Evolutionary conservation across 2,888 invertebrate genomes (phyloP).

Genomic region (Dastarcus helophoroides): DNA sequence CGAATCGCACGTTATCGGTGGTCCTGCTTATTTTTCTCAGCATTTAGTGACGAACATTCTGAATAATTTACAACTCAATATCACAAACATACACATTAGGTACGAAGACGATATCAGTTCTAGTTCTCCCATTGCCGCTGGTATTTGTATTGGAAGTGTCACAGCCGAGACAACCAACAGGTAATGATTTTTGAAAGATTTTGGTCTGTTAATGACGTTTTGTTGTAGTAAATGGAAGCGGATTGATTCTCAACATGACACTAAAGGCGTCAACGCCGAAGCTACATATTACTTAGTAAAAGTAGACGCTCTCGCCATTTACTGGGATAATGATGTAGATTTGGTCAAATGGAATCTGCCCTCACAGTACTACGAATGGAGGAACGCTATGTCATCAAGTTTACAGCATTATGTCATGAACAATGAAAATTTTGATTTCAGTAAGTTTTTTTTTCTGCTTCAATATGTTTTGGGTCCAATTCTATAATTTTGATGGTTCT

Average conservation of each 20-base stretch:
- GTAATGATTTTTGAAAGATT: slow-evolving; percentile 32
- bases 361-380: slow-evolving; percentile 58
- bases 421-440: slow-evolving; percentile 66
- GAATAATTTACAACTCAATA: slow-evolving; percentile 67
- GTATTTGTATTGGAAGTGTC: slow-evolving; percentile 64
- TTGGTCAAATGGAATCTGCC: slow-evolving; percentile 43
- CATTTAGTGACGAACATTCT: slow-evolving; percentile 63
- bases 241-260: slow-evolving; percentile 42
- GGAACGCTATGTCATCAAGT: slow-evolving; percentile 62
- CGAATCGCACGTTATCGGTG: slow-evolving; percentile 46
- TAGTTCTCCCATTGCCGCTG: slow-evolving; percentile 57
- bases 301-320: slow-evolving; percentile 62
- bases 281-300: slow-evolving; percentile 58
- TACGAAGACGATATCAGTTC: slow-evolving; percentile 67
- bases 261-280: slow-evolving; percentile 39
- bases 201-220: background rate
- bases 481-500: no score
- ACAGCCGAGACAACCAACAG: slow-evolving; percentile 72
- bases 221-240: slow-evolving; percentile 77
- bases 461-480: no score
- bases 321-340: slow-evolving; percentile 57
- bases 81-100: slow-evolving; percentile 68
- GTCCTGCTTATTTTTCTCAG: slow-evolving; percentile 57
- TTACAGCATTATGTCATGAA: slow-evolving; percentile 62
- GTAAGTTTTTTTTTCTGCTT: no score